Percentiles rank a stretch among this genome's conserved stretches.
These are phyloP conservation scores for Columba janthina DNA, from an alignment of 2,113 vertebrate species.

Conservation along the genomic window DNA sequence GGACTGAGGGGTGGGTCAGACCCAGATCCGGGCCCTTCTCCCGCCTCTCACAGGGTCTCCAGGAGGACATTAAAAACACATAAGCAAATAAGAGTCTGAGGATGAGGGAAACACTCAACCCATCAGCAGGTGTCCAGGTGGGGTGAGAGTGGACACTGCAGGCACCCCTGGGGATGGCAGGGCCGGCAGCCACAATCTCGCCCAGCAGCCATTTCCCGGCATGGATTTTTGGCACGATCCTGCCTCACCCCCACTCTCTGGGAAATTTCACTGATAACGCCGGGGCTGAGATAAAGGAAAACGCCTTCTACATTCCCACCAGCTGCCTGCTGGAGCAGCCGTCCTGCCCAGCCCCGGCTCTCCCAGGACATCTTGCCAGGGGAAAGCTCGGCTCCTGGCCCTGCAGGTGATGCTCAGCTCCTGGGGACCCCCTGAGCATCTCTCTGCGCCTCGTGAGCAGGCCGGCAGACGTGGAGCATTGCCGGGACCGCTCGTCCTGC, in stretches of 20 bases:
- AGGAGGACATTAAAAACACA: background rate
- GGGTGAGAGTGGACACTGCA: rapidly evolving
- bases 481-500: rapidly evolving
- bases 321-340: background rate
- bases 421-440: background rate
- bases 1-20: background rate
- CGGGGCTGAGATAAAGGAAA: background rate
- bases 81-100: background rate
- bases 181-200: rapidly evolving
- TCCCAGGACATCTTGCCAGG: rapidly evolving
- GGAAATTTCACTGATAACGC: background rate
- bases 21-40: background rate
- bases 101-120: background rate
- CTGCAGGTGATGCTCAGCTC: rapidly evolving
- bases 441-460: rapidly evolving
- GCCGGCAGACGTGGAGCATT: rapidly evolving
- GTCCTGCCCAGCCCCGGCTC: background rate
- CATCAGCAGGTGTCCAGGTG: background rate
- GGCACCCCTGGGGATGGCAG: background rate
- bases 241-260: background rate
- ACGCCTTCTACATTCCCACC: background rate
- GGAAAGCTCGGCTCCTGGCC: background rate
- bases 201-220: background rate
- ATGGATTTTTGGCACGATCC: background rate
- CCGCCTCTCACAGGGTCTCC: background rate